phyloP scores from a whole-genome alignment of 2,797 vertebrate species.

The Xiphophorus birchmanni region DNA sequence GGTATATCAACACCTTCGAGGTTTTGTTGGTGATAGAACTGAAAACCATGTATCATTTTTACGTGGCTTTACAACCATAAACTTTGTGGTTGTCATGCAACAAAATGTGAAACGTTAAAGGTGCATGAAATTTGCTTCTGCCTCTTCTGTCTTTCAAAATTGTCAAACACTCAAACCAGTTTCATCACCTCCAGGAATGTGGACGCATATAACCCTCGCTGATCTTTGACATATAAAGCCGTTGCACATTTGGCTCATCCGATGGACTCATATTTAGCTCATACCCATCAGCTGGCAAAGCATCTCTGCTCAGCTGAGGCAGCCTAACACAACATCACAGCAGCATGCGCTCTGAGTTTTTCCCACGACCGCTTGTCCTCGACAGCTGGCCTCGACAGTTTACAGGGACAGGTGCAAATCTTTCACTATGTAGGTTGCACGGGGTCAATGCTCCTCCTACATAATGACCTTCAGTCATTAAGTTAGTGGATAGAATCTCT shows the following conservation, averaged over 20 bases:
- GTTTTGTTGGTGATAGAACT: neutral
- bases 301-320: slow-evolving; percentile 63
- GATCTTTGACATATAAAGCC: slow-evolving; percentile 34
- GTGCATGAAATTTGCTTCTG: neutral
- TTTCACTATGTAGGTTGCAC: slow-evolving; percentile 53
- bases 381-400: slow-evolving; percentile 66
- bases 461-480: slow-evolving; percentile 59
- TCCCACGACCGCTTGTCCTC: slow-evolving; percentile 72
- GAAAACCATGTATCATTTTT: neutral
- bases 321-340: slow-evolving; percentile 60
- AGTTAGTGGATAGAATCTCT: neutral
- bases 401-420: slow-evolving; percentile 69
- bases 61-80: neutral
- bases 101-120: neutral
- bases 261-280: slow-evolving; percentile 55
- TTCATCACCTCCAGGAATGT: slow-evolving; percentile 7
- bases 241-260: slow-evolving; percentile 38
- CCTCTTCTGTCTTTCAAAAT: neutral
- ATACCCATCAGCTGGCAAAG: slow-evolving; percentile 57
- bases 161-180: neutral
- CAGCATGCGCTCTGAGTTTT: slow-evolving; percentile 45
- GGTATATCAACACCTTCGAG: neutral
- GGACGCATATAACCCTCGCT: slow-evolving; percentile 11
- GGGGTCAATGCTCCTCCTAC: slow-evolving; percentile 21
- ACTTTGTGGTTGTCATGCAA: neutral